phyloP scores from a whole-genome alignment of 2,113 vertebrate genomes.

The Halcyon senegalensis region DNA sequence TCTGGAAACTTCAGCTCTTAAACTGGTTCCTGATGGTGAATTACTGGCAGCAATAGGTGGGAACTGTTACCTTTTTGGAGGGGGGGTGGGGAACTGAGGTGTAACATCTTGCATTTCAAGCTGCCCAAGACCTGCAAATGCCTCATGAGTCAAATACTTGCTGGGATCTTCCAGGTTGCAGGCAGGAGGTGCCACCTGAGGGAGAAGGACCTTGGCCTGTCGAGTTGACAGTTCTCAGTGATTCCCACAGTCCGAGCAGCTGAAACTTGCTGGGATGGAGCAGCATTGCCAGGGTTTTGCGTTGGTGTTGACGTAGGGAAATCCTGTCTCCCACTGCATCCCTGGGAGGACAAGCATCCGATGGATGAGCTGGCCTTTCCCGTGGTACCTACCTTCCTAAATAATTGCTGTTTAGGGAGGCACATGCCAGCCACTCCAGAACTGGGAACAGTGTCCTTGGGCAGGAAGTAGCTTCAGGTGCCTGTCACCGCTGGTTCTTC shows the following conservation, averaged over 20 bases:
- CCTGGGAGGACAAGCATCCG: background rate
- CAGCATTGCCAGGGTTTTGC: background rate
- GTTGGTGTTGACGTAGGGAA: background rate
- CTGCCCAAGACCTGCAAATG: background rate
- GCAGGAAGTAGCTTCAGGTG: background rate
- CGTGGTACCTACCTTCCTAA: background rate
- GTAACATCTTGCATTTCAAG: background rate
- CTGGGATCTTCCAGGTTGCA: background rate
- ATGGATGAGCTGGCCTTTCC: constrained; percentile 18
- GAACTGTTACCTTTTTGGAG: background rate
- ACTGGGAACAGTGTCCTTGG: background rate
- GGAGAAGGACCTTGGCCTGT: background rate
- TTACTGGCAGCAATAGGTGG: background rate
- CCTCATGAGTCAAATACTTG: background rate
- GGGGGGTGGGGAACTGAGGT: background rate
- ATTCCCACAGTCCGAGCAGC: background rate
- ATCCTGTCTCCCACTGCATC: background rate
- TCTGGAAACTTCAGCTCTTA: background rate
- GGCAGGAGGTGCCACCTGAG: background rate
- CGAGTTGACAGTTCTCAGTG: accelerated
- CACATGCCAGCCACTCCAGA: background rate
- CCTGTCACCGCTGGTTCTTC: background rate
- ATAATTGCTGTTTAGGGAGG: background rate
- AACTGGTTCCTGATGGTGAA: background rate
- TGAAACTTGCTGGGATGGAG: background rate